Base-by-base conservation (phyloP, 2,888 invertebrate species). In the Lampropteryx suffumata region DNA sequence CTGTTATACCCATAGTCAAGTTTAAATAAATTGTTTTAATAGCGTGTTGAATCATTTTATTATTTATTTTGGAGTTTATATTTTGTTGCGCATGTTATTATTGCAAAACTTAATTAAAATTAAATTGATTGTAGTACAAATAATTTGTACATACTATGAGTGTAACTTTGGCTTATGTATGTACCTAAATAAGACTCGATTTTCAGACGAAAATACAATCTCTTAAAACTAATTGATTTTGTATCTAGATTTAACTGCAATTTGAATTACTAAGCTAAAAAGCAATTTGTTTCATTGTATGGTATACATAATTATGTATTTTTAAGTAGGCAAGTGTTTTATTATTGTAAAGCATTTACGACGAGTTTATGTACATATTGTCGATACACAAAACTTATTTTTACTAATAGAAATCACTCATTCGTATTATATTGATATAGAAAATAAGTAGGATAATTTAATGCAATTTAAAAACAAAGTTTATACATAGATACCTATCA, bases 1-100 rank as follows among this genome's bases (percentile, higher is more conserved):
- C 57, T 86, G 55, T 66, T 89, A 60, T 87, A 88, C 63, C 28
- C 73, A 73, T 85, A 84, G 80, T 78, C 77, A 76, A 64, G 52
- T 56, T 61, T n/a, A n/a, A n/a, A 55, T 65, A 43, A n/a, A n/a
- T 42, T 45, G 36, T 43, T 35, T 2, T 40, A 29, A 34, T 50
- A 50, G 51, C 34, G 49, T 63, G 49, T 62, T 62, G 35, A 64
- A 67, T 59, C 60, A 62, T 27, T 59, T 65, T 68, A 59, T 74
- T 71, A 71, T 71, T 72, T 72, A 68, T 67, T 71, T 65, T 54
- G 33, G 55, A 46, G 61, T 57, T 61, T 49, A 14, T 41, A 46
- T 43, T 32, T 45, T 42, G 11, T 13, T 36, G 40, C 37, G 17
- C 33, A 47, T 55, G 41, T 48, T 46, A 37, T 53, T 57, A 40